phyloP scores from a whole-genome alignment of 1,140 invertebrate species.

The Littorina saxatilis region DNA sequence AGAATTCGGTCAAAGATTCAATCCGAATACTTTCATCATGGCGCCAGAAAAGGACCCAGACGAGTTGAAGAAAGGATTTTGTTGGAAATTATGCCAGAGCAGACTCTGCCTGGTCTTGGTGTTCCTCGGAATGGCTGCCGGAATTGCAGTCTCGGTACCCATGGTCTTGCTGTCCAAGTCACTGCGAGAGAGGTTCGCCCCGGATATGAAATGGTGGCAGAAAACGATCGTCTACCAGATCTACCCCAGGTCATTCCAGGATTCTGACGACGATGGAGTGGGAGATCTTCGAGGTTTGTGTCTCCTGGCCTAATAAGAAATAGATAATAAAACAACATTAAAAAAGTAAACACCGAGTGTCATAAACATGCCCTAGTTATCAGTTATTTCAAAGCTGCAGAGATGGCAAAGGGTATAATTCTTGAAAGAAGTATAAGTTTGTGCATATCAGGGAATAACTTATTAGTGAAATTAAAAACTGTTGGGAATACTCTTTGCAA shows the following conservation, averaged over 20 bases:
- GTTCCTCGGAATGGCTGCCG: constrained; percentile 24
- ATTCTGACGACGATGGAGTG: constrained; percentile 85
- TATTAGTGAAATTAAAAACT: too few species aligned
- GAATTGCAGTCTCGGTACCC: constrained; percentile 40
- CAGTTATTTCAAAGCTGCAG: too few species aligned
- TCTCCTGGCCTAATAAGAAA: neutral
- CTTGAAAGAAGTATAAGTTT: too few species aligned
- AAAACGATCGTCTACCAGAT: constrained; percentile 85
- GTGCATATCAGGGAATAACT: too few species aligned
- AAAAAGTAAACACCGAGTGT: too few species aligned
- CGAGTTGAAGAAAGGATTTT: neutral
- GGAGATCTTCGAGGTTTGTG: constrained; percentile 84
- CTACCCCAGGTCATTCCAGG: constrained; percentile 86
- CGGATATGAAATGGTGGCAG: constrained; percentile 82
- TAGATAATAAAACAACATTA: too few species aligned
- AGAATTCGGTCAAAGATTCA: too few species aligned
- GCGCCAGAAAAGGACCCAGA: neutral
- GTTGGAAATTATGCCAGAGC: constrained; percentile 24
- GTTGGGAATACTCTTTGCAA: too few species aligned
- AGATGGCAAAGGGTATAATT: too few species aligned
- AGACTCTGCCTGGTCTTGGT: constrained; percentile 41
- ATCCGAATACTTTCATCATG: neutral
- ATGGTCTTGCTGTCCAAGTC: constrained; percentile 45
- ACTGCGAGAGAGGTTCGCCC: constrained; percentile 37
- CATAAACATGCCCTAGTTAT: too few species aligned